A percentile compares a stretch with the other conserved stretches of the same genome.
Evolutionary conservation across 2,797 vertebrate species (phyloP).

Genomic region (Microcaecilia unicolor): DNA sequence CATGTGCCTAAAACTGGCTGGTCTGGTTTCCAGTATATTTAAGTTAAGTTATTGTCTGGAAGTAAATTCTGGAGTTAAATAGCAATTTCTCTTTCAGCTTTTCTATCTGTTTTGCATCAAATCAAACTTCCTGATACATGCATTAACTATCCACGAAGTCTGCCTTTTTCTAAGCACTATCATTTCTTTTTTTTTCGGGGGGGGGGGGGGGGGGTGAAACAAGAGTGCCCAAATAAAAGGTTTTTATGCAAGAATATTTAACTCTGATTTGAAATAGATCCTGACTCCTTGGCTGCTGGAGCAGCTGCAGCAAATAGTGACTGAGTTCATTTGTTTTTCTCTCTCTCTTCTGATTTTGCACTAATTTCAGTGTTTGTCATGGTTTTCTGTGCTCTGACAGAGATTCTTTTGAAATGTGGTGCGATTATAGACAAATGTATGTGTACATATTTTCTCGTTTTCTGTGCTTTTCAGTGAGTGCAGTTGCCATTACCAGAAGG

Average conservation of each 20-base stretch:
- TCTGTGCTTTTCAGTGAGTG: not conserved
- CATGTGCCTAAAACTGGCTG: slow-evolving; percentile 39
- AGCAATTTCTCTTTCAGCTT: slow-evolving; percentile 30
- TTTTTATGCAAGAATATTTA: no score
- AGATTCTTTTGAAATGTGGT: not conserved
- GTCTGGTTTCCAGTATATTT: slow-evolving; percentile 42
- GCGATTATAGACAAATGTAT: not conserved
- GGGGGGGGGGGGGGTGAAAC: no score
- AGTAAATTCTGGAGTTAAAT: slow-evolving; percentile 18
- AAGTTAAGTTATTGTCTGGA: slow-evolving; percentile 23
- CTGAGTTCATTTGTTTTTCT: no score
- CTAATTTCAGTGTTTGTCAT: no score
- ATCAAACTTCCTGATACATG: slow-evolving; percentile 8
- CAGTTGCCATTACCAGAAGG: slow-evolving; percentile 5
- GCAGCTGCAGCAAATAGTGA: no score
- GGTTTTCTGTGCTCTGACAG: no score
- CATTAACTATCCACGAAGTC: not conserved
- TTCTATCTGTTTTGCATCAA: slow-evolving; percentile 21
- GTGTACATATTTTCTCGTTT: not conserved
- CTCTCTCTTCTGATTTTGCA: no score
- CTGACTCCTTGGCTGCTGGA: no score
- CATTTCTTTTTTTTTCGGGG: no score
- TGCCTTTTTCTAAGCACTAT: no score
- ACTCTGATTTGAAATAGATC: no score
- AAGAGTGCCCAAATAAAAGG: no score